Evolutionary conservation across 2,797 vertebrate genomes (phyloP), one percentile per base, ranked within the genome.

Genomic region (Ptychobarbus kaznakovi): DNA sequence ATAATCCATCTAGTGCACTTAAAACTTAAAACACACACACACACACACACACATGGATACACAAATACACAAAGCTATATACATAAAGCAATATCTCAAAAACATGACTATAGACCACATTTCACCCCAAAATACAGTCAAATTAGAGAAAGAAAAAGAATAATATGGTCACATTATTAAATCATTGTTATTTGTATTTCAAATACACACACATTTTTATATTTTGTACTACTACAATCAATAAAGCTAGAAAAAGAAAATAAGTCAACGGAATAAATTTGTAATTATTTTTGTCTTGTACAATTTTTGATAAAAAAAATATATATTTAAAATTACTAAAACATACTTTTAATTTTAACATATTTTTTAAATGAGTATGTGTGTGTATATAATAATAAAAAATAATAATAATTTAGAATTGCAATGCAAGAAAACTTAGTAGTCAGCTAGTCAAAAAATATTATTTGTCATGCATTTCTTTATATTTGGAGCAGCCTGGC

Each of bases 1-100:
- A 51, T 86, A 86, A 82, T 86, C 80, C 68, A 63, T 79, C 74
- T 63, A 65, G 42, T 83, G 73, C 73, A 78, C 82, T 84, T 78
- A 78, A 58, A 70, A 79, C 40, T 61, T 8, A 38, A 35, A 66
- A 70, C 49, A 38, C n/a, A 40, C 53, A 32, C 25, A 38, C n/a
- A 40, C 53, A 32, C 25, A 9, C 53, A 13, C 12, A 63, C 38
- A 40, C 49, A 16, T 12, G 42, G 35, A 81, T n/a, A 70, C 46
- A 81, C 20, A 73, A 44, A 15, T 11, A 28, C 13, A 28, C 35
- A 56, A 72, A 63, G 13, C 65, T 51, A 2, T 46, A 13, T n/a
- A 58, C 25, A 63, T 18, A 44, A 61, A 82, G n/a, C n/a, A 20
- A 40, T 56, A 58, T 38, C 18, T 38, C 32, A 16, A 42, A 56